A percentile compares a stretch with the other conserved stretches of the same genome.
Conservation (phyloP, 64 coral and sea anemone species). For the Orbicella faveolata region DNA sequence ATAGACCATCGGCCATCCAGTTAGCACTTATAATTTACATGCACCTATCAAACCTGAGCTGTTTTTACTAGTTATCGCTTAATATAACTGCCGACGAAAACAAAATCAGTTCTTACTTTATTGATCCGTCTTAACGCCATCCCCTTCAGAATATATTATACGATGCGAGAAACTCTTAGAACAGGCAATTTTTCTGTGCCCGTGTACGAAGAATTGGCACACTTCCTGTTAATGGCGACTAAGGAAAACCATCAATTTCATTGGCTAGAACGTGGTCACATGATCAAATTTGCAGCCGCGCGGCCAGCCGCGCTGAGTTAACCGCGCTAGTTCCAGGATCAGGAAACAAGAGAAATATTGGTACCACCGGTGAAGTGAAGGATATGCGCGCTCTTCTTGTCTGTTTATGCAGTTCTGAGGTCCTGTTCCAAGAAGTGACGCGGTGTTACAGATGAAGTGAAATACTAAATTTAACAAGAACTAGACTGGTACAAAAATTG, state of each 20-base stretch:
- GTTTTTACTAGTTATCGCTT: background rate
- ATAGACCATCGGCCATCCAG: background rate
- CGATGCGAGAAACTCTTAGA: slow-evolving; percentile 39
- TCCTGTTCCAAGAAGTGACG: too few species aligned
- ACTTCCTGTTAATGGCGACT: slow-evolving; percentile 85
- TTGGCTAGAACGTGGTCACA: slow-evolving; percentile 6
- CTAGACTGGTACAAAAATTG: too few species aligned
- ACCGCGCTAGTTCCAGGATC: background rate
- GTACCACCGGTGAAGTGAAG: too few species aligned
- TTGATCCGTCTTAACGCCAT: slow-evolving; percentile 99
- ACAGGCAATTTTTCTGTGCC: slow-evolving; percentile 22
- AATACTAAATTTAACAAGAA: too few species aligned
- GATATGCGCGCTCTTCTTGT: too few species aligned
- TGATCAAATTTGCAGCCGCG: background rate
- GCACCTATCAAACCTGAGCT: background rate
- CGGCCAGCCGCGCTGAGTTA: background rate
- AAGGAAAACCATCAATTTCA: background rate
- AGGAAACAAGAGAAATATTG: too few species aligned
- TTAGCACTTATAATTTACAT: background rate
- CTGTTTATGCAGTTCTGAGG: too few species aligned
- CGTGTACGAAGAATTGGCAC: slow-evolving; percentile 32
- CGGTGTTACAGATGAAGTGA: too few species aligned
- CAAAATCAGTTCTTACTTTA: slow-evolving; percentile 77
- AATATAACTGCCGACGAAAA: background rate
- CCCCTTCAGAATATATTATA: slow-evolving; percentile 45